Percentiles rank a stretch among this genome's conserved stretches.
Evolutionary conservation across 2,888 invertebrate species (phyloP).

Genomic region (Epiblema foenella): DNA sequence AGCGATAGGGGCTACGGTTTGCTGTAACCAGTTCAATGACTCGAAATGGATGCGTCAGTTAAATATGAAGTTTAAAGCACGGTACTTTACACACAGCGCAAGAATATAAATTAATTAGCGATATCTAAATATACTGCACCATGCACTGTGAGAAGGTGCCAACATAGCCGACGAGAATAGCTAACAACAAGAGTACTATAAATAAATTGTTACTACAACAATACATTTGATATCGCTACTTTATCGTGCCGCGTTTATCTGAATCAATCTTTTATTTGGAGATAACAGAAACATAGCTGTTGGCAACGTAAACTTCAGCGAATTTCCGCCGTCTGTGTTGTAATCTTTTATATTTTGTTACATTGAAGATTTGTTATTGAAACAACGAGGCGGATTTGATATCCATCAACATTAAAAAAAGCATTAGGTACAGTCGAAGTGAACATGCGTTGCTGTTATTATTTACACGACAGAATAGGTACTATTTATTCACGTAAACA

Average conservation of each 20-base stretch:
- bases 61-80: conserved; percentile 28
- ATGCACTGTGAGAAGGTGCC: conserved; percentile 28
- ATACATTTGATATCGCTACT: conserved; percentile 12
- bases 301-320: conserved; percentile 2
- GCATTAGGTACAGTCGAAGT: too few relatives aligned
- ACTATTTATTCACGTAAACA: too few relatives aligned
- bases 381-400: too few relatives aligned
- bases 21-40: conserved; percentile 15
- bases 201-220: conserved; percentile 44
- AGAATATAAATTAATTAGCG: conserved; percentile 7
- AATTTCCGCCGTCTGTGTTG: background rate
- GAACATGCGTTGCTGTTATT: too few relatives aligned
- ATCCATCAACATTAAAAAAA: too few relatives aligned
- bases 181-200: conserved; percentile 37
- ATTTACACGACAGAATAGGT: too few relatives aligned
- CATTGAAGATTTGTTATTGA: background rate
- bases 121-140: conserved; percentile 24
- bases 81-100: conserved; percentile 17
- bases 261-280: conserved; percentile 16
- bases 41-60: conserved; percentile 30
- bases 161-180: conserved; percentile 35
- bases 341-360: background rate
- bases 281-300: conserved; percentile 19
- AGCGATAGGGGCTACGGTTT: background rate
- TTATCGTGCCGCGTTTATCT: conserved; percentile 22